A percentile compares a stretch with the other conserved stretches of the same genome.
phyloP scores from a whole-genome alignment of 2,113 vertebrate genomes.

The Crocuta crocuta region DNA sequence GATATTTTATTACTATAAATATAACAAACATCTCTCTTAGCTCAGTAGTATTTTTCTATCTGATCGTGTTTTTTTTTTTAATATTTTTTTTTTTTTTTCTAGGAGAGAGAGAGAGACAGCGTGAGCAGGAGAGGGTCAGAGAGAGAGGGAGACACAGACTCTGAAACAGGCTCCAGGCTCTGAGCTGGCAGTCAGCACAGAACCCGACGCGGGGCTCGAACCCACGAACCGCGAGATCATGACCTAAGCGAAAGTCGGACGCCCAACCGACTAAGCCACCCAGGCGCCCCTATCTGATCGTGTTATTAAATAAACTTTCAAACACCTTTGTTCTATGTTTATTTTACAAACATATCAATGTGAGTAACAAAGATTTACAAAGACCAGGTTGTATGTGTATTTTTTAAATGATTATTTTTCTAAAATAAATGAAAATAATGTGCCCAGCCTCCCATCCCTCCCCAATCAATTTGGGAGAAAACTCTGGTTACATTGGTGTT shows the following conservation, averaged over 20 bases:
- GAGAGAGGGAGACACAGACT: too few relatives aligned
- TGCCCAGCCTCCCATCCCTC: not conserved
- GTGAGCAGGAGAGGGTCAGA: too few relatives aligned
- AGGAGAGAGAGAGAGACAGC: too few relatives aligned
- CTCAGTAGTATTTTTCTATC: not conserved
- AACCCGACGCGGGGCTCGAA: too few relatives aligned
- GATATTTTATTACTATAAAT: not conserved
- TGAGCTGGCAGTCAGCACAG: too few relatives aligned
- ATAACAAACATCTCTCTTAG: not conserved
- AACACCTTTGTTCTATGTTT: conserved; percentile 22
- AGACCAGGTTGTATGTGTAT: not conserved
- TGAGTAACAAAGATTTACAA: conserved; percentile 21
- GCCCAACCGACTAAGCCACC: too few relatives aligned
- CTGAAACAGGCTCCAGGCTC: too few relatives aligned
- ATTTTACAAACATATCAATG: not conserved
- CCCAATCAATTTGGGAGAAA: not conserved
- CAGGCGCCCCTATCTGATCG: not conserved
- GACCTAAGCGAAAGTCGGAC: too few relatives aligned
- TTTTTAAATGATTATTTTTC: not conserved
- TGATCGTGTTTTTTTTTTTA: not conserved
- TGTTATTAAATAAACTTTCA: not conserved
- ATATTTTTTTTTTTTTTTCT: too few relatives aligned
- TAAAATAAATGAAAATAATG: not conserved
- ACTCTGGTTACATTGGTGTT: not conserved
- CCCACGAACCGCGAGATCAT: too few relatives aligned